Conservation (phyloP, 2,797 vertebrate genomes). For the Sebastes reedi region DNA sequence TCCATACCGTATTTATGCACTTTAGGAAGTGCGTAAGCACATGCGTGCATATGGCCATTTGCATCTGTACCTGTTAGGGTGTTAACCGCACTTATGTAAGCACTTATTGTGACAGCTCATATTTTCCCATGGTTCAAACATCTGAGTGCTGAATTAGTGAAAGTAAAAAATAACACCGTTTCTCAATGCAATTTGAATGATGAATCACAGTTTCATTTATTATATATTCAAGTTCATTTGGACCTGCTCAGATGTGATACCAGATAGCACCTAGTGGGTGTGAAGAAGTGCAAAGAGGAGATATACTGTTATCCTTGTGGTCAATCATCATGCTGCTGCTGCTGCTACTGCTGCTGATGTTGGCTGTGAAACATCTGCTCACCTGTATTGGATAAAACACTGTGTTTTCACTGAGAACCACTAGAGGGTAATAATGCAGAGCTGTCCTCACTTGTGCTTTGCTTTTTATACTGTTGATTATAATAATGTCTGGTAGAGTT, state of each 20-base stretch:
- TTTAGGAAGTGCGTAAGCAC: constrained; percentile 42
- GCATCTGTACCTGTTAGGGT: constrained; percentile 3
- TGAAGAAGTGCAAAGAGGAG: neutral
- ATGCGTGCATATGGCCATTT: neutral
- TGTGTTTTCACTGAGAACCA: neutral
- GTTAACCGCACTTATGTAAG: constrained; percentile 65
- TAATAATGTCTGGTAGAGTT: neutral
- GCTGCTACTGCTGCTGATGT: neutral
- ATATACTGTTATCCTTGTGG: neutral
- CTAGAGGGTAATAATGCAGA: neutral
- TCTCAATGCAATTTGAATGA: constrained; percentile 16
- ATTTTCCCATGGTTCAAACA: no score
- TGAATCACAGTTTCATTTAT: constrained; percentile 39
- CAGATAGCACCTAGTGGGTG: no score
- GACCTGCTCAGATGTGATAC: neutral
- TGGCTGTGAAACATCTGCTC: no score
- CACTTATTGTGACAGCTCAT: neutral
- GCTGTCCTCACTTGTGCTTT: neutral
- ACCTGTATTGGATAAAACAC: neutral
- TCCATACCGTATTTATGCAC: neutral
- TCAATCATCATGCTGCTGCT: neutral
- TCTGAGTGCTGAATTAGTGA: constrained; percentile 31
- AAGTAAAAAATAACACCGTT: constrained; percentile 43
- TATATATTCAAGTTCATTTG: neutral
- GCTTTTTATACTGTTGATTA: neutral